Base-by-base conservation (phyloP, 2,797 vertebrate species). In the Hoplostethus mediterraneus region DNA sequence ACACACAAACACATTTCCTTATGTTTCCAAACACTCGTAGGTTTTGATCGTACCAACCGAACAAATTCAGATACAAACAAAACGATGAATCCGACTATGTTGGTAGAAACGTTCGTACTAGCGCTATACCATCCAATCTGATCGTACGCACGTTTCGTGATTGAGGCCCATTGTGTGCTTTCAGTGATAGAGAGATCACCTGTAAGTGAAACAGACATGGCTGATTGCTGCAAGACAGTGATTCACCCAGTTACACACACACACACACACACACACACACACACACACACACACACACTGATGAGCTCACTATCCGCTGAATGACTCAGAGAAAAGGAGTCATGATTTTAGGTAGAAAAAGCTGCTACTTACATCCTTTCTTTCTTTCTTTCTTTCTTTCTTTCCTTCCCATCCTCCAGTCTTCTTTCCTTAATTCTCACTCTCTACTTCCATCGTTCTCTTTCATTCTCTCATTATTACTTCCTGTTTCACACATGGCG, bases 191-290 rank as follows among this genome's bases (percentile, higher is more conserved):
- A 70, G 42, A 67, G 16, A 55, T 71, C 74, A 65, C 52, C 54
- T 69, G 33, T 45, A 58, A 63, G 47, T 69, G 47, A 63, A 63
- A 53, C 66, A 36, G 53, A 75, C 72, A 36, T 25, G 33, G 8
- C 64, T 73, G 55, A 73, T 44, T 42, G 21, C 47, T 48, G 16
- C 47, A 48, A 48, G 47, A 17, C 47, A 48, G 33, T 5, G 17
- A 67, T 36, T 48, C 14, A 38, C 66, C 30, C 55, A 58, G 16
- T 13, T 53, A 69, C 62, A 38, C 40, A 38, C 9, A 51, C 14
- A 59, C 30, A 53, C 51, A 33, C 56, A 48, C 42, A 44, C 57
- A 67, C 38, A 58, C 55, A 53, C 17, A 52, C 61, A 64, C 49
- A 44, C 49, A 53, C 48, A 42, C 40, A 5, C 47, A 28, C 36